Conservation (phyloP, 2,113 vertebrate genomes). For the Cynocephalus volans region DNA sequence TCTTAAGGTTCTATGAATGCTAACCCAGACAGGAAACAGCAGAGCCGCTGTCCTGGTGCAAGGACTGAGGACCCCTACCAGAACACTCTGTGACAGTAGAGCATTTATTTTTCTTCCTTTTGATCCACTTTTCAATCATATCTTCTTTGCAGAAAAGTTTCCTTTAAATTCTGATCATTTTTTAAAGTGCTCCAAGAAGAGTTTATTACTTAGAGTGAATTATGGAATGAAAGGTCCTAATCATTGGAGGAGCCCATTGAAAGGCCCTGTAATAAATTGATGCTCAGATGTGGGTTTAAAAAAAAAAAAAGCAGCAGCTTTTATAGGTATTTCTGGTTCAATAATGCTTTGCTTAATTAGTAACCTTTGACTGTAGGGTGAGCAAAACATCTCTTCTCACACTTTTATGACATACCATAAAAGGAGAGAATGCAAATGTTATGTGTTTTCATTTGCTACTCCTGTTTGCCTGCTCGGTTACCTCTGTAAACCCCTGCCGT, state of each 20-base stretch:
- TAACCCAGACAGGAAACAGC: rapidly evolving
- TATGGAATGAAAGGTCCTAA: background rate
- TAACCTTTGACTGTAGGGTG: slow-evolving; percentile 20
- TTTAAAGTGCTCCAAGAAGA: background rate
- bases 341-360: slow-evolving; percentile 3
- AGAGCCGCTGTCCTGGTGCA: rapidly evolving
- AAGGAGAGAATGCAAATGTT: background rate
- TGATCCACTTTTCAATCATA: background rate
- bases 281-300: background rate
- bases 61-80: background rate
- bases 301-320: background rate
- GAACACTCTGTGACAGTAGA: rapidly evolving
- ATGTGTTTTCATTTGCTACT: background rate
- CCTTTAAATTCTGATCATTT: background rate
- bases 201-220: background rate
- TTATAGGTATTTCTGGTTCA: slow-evolving; percentile 24
- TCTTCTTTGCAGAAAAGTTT: background rate
- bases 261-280: background rate
- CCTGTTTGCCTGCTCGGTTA: background rate
- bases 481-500: background rate
- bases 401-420: background rate
- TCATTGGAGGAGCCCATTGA: background rate
- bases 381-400: background rate
- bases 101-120: background rate
- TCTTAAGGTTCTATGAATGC: rapidly evolving